Evolutionary conservation across 2,113 vertebrate species (phyloP).

Genomic region (Dipodomys stephensi): DNA sequence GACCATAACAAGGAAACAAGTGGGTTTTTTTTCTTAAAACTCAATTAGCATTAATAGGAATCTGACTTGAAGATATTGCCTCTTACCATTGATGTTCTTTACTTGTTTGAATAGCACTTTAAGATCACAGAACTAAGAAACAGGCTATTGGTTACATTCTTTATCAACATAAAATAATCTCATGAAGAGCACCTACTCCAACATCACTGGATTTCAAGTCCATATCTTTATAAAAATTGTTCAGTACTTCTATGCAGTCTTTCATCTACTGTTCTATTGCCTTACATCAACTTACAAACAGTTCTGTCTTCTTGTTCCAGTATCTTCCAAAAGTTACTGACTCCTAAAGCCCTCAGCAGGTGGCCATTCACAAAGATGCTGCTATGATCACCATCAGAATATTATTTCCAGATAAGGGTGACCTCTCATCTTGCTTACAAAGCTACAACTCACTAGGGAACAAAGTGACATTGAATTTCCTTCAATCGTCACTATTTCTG

Average conservation of each 20-base stretch:
- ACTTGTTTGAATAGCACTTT: background rate
- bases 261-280: background rate
- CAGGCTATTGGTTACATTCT: background rate
- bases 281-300: background rate
- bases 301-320: background rate
- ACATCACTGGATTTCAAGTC: background rate
- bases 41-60: too few species aligned
- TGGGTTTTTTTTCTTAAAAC: background rate
- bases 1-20: background rate
- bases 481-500: slow-evolving; percentile 19
- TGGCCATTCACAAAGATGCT: background rate
- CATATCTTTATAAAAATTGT: background rate
- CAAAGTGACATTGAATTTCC: slow-evolving; percentile 37
- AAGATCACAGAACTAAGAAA: background rate
- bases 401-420: background rate
- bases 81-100: background rate
- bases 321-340: background rate
- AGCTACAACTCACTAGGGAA: slow-evolving; percentile 7
- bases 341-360: too few species aligned
- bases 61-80: background rate
- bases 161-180: slow-evolving; percentile 6
- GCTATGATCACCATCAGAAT: background rate
- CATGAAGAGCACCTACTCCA: slow-evolving; percentile 16
- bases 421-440: slow-evolving; percentile 34
- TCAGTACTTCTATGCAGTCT: background rate